Evolutionary conservation across 2,797 vertebrate genomes (phyloP).

Genomic region (Eulemur albifrons): DNA sequence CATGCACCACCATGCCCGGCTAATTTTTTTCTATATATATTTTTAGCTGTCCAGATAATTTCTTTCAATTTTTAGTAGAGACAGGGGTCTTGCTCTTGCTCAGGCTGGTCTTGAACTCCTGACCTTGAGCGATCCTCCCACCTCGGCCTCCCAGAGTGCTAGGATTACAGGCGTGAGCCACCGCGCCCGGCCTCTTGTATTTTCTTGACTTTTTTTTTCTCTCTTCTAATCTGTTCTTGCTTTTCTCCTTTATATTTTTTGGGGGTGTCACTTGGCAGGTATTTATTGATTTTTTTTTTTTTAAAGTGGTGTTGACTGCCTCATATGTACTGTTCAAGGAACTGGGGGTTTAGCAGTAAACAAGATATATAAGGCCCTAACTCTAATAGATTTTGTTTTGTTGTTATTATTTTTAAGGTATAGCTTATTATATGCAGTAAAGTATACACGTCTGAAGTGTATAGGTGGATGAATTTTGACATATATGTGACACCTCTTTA

Average conservation of each 20-base stretch:
- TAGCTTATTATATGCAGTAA: background rate
- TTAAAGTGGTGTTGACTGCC: background rate
- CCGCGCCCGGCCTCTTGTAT: background rate
- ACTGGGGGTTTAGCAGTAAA: background rate
- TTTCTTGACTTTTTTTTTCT: background rate
- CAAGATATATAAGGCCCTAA: background rate
- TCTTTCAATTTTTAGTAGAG: too few relatives aligned
- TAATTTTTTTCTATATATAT: too few relatives aligned
- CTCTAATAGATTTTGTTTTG: background rate
- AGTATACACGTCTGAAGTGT: background rate
- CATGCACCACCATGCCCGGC: too few relatives aligned
- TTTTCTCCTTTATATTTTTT: background rate
- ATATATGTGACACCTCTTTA: background rate
- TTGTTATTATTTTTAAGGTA: background rate
- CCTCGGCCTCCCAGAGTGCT: too few relatives aligned
- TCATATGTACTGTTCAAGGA: background rate
- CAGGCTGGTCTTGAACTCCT: too few relatives aligned
- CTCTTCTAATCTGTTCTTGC: background rate
- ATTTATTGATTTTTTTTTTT: background rate
- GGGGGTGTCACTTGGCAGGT: background rate
- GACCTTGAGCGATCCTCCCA: too few relatives aligned
- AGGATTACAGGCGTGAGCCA: too few relatives aligned
- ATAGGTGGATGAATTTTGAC: background rate
- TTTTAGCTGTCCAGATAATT: too few relatives aligned
- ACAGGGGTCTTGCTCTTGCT: too few relatives aligned